phyloP scores from a whole-genome alignment of 2,797 vertebrate genomes.

The Hoplostethus mediterraneus region DNA sequence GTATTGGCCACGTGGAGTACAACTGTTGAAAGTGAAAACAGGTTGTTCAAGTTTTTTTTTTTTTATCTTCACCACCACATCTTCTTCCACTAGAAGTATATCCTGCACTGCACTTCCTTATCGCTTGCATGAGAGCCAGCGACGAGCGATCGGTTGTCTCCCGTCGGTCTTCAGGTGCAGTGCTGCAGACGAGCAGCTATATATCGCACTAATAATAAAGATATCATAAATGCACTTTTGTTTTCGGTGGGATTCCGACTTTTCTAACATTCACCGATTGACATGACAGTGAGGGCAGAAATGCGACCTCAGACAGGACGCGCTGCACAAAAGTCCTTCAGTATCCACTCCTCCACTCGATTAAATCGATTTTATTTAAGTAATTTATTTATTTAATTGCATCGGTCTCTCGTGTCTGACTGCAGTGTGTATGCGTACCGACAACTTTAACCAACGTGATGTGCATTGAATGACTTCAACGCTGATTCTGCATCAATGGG shows the following conservation, averaged over 20 bases:
- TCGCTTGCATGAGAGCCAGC: constrained; percentile 40
- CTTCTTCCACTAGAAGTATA: constrained; percentile 36
- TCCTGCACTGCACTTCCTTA: constrained; percentile 69
- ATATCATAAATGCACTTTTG: not conserved
- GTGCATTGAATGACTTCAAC: constrained; percentile 9
- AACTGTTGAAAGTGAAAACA: constrained; percentile 79
- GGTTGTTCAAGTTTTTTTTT: constrained; percentile 81
- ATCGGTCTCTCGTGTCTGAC: not conserved
- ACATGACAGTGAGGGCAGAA: not conserved
- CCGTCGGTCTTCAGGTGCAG: constrained; percentile 9
- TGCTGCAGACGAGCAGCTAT: not conserved
- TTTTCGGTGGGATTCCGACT: not conserved
- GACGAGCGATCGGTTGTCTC: constrained; percentile 7
- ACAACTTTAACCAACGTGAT: constrained; percentile 19
- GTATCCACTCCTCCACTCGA: not conserved
- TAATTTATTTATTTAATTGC: no score
- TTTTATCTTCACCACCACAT: constrained; percentile 29
- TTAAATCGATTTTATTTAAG: not conserved
- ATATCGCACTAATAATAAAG: not conserved
- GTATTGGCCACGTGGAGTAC: constrained; percentile 45
- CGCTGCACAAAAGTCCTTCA: not conserved
- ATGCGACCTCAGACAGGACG: not conserved
- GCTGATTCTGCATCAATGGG: constrained; percentile 35
- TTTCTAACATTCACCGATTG: not conserved
- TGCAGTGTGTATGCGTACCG: not conserved